Percentiles rank a stretch among this genome's conserved stretches.
Evolutionary conservation across 2,797 vertebrate species (phyloP).

Genomic region (Manis pentadactyla): DNA sequence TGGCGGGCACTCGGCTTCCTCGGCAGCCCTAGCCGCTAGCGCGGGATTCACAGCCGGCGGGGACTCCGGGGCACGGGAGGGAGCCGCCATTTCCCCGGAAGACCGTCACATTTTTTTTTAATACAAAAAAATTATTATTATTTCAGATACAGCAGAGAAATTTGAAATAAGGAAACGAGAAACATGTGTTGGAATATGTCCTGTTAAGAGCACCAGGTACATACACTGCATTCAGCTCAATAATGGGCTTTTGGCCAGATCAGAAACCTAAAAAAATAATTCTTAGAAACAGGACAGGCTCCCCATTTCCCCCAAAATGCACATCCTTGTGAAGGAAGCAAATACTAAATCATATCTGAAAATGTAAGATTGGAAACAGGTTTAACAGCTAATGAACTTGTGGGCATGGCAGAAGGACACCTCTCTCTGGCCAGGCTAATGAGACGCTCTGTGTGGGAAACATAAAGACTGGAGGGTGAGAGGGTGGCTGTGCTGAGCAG

Average conservation of each 20-base stretch:
- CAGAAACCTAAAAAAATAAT: conserved; percentile 12
- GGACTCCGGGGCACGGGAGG: conserved; percentile 36
- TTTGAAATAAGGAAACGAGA: not conserved
- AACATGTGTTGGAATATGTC: not conserved
- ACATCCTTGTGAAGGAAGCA: not conserved
- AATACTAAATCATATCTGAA: conserved; percentile 32
- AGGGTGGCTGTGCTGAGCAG: not conserved
- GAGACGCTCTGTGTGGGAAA: not conserved
- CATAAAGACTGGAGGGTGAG: not conserved
- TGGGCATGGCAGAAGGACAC: not conserved
- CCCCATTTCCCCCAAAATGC: not conserved
- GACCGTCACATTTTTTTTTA: not conserved
- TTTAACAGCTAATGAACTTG: conserved; percentile 52
- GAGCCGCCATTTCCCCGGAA: conserved; percentile 87
- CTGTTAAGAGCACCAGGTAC: conserved; percentile 3
- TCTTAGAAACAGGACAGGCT: not conserved
- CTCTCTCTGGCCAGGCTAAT: not conserved
- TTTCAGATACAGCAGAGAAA: conserved; percentile 40
- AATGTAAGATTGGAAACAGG: conserved; percentile 38
- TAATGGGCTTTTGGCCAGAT: not conserved
- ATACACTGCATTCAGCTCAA: not conserved
- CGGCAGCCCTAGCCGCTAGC: not conserved
- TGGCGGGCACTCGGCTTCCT: not conserved
- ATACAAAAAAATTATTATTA: conserved; percentile 25
- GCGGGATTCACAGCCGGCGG: conserved; percentile 1